These are phyloP conservation scores for Lithosia quadra DNA, from an alignment of 2,888 invertebrate genomes.

Conservation along the genomic window DNA sequence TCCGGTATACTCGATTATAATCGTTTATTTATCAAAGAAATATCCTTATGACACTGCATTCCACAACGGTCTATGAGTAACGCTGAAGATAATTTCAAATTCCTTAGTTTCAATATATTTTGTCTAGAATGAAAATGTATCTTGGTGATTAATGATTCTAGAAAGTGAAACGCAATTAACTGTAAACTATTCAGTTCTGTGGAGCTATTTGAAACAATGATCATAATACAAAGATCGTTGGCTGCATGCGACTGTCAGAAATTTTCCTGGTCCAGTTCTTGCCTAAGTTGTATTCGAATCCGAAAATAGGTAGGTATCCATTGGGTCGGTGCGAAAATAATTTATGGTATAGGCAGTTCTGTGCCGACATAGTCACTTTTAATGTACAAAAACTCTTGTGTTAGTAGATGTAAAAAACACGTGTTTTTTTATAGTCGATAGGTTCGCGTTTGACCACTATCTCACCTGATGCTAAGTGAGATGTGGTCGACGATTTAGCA, in stretches of 20 bases:
- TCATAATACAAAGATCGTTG: background rate
- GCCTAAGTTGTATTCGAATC: background rate
- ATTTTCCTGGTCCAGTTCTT: background rate
- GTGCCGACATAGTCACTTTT: too few relatives aligned
- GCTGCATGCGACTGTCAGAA: background rate
- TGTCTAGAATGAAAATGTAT: background rate
- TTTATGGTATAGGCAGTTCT: too few relatives aligned
- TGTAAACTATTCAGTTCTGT: background rate
- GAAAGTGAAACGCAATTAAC: background rate
- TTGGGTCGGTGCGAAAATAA: background rate
- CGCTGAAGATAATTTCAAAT: background rate
- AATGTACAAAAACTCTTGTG: too few relatives aligned
- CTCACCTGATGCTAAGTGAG: too few relatives aligned
- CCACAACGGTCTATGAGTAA: background rate
- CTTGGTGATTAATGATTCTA: background rate
- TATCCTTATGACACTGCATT: background rate
- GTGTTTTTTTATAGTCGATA: too few relatives aligned
- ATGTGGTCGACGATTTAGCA: too few relatives aligned
- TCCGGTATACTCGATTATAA: background rate
- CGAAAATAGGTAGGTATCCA: background rate
- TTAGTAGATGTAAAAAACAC: too few relatives aligned
- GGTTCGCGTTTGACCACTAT: too few relatives aligned
- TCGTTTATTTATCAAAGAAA: background rate
- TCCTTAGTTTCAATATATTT: background rate
- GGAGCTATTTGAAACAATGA: background rate